Evolutionary conservation across 2,113 vertebrate species (phyloP).

Genomic region (Megaleporinus macrocephalus): DNA sequence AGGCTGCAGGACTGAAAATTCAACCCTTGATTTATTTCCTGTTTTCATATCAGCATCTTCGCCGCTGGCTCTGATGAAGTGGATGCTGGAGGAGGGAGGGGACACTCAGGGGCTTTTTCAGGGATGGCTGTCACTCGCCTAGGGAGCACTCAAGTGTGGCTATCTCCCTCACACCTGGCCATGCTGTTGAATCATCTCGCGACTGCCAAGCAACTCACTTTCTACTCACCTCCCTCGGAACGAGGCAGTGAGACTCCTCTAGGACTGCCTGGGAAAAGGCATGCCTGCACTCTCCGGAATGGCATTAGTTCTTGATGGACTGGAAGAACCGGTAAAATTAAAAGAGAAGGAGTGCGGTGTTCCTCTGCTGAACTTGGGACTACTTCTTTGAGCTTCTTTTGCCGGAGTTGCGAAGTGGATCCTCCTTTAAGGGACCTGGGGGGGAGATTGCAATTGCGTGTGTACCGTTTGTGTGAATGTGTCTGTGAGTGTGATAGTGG

Average conservation of each 20-base stretch:
- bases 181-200: slow-evolving; percentile 46
- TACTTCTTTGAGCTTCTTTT: slow-evolving; percentile 57
- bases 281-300: slow-evolving; percentile 1
- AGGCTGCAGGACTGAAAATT: slow-evolving; percentile 73
- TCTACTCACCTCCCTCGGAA: background rate
- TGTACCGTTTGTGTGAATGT: slow-evolving; percentile 1
- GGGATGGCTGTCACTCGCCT: slow-evolving; percentile 24
- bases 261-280: background rate
- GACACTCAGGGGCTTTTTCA: background rate
- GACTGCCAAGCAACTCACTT: slow-evolving; percentile 39
- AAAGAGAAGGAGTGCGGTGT: slow-evolving; percentile 53
- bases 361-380: slow-evolving; percentile 53
- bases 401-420: slow-evolving; percentile 52
- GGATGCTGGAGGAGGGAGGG: background rate
- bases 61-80: slow-evolving; percentile 41
- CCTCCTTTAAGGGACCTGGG: background rate
- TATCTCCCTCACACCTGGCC: slow-evolving; percentile 69
- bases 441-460: background rate
- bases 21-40: slow-evolving; percentile 75
- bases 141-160: slow-evolving; percentile 63
- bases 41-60: slow-evolving; percentile 66
- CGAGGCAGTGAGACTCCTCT: background rate
- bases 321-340: slow-evolving; percentile 31
- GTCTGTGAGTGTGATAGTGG: slow-evolving; percentile 5
- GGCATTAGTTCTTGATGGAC: slow-evolving; percentile 20